Conservation (phyloP, 2,888 invertebrate genomes). For the Mongoloraphidia duomilia region DNA sequence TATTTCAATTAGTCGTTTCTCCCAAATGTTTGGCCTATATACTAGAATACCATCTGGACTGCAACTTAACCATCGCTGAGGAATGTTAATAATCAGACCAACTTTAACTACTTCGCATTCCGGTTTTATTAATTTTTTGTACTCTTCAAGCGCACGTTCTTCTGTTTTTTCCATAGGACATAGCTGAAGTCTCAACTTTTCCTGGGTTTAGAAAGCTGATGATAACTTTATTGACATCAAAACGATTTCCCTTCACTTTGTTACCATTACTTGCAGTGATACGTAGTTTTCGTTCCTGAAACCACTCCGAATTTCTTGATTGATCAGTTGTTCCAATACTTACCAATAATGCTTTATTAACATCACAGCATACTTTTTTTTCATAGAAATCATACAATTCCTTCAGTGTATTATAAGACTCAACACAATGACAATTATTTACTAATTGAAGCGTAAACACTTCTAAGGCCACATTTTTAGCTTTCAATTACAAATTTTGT, state of each 20-base stretch:
- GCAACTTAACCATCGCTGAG: slow-evolving; percentile 10
- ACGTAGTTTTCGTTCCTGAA: no score
- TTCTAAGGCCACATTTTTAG: slow-evolving; percentile 7
- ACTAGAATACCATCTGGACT: slow-evolving; percentile 9
- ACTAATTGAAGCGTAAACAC: slow-evolving; percentile 5
- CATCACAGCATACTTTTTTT: slow-evolving; percentile 7
- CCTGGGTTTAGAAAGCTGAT: slow-evolving; percentile 3
- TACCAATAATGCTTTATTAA: background rate
- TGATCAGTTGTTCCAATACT: slow-evolving; percentile 6
- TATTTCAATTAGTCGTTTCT: slow-evolving; percentile 10
- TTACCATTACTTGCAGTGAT: no score
- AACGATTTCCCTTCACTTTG: slow-evolving; percentile 6
- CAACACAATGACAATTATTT: slow-evolving; percentile 5
- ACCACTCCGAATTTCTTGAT: slow-evolving; percentile 8
- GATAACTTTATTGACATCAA: slow-evolving; percentile 7
- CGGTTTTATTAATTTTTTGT: slow-evolving; percentile 4
- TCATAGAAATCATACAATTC: slow-evolving; percentile 7
- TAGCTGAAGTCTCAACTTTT: slow-evolving; percentile 3
- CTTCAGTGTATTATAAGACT: no score
- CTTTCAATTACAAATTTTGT: slow-evolving; percentile 8
- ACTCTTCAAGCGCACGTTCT: slow-evolving; percentile 6
- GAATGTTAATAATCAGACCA: slow-evolving; percentile 7
- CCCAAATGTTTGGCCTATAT: slow-evolving; percentile 9
- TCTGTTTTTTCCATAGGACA: slow-evolving; percentile 10
- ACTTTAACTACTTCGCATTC: slow-evolving; percentile 8